phyloP scores from a whole-genome alignment of 2,888 invertebrate genomes.

The Caprella mutica region DNA sequence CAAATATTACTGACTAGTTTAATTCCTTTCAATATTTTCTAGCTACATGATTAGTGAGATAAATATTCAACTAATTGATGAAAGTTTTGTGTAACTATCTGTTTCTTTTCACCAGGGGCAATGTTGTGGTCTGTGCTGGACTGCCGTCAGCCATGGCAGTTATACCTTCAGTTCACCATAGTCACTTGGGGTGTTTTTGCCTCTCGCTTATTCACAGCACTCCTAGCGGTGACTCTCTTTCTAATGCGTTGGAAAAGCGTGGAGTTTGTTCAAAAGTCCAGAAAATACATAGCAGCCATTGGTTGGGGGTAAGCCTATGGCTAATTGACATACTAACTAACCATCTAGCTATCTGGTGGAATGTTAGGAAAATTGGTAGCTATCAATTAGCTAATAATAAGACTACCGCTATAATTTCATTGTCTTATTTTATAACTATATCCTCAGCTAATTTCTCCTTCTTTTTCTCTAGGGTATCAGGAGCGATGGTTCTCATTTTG shows the following conservation, averaged over 20 bases:
- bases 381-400: too few relatives aligned
- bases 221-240: constrained; percentile 65
- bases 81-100: not conserved
- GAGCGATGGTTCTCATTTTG: constrained; percentile 54
- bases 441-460: too few relatives aligned
- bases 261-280: constrained; percentile 64
- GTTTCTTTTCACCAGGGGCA: constrained; percentile 57
- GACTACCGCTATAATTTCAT: too few relatives aligned
- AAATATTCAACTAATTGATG: not conserved
- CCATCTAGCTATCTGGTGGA: too few relatives aligned
- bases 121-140: constrained; percentile 58
- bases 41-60: not conserved
- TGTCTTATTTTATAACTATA: too few relatives aligned
- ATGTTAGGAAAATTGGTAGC: too few relatives aligned
- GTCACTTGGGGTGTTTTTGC: constrained; percentile 63
- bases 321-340: too few relatives aligned
- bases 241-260: constrained; percentile 72
- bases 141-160: constrained; percentile 49
- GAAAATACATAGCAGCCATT: constrained; percentile 53
- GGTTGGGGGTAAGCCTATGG: constrained; percentile 52
- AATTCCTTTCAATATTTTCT: not conserved
- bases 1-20: not conserved
- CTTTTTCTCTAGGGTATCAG: constrained; percentile 49
- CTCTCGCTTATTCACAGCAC: constrained; percentile 71
- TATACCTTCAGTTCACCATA: constrained; percentile 61